A percentile compares a stretch with the other conserved stretches of the same genome.
phyloP scores from a whole-genome alignment of 2,113 vertebrate genomes.

The Ophthalmolycus amberensis region DNA sequence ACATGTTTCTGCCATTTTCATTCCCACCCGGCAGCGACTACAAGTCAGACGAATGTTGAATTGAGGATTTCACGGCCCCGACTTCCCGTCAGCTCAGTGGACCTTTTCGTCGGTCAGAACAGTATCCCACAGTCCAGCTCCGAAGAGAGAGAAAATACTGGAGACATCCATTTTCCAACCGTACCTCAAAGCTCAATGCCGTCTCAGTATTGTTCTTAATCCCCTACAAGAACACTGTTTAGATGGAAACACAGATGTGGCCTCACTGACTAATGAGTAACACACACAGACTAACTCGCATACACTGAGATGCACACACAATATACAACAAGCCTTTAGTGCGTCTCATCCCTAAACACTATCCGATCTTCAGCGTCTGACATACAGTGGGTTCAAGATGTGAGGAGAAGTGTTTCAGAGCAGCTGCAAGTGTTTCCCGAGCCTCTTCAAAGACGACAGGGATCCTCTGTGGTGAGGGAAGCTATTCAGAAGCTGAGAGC shows the following conservation, averaged over 20 bases:
- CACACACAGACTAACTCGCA: constrained; percentile 39
- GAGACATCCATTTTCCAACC: constrained; percentile 10
- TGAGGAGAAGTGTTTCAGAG: constrained; percentile 44
- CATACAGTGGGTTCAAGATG: constrained; percentile 34
- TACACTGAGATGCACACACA: constrained; percentile 20
- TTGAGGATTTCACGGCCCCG: neutral
- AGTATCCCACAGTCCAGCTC: neutral
- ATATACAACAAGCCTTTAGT: constrained; percentile 17
- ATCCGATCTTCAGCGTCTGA: constrained; percentile 45
- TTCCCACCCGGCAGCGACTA: neutral
- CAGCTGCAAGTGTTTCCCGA: constrained; percentile 56
- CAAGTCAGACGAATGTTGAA: neutral
- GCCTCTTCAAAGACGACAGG: constrained; percentile 1
- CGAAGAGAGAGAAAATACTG: neutral
- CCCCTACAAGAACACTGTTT: constrained; percentile 42
- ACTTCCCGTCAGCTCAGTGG: constrained; percentile 5
- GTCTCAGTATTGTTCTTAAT: constrained; percentile 28
- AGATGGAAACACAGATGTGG: constrained; percentile 50
- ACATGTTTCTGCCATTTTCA: constrained; percentile 23
- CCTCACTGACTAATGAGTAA: constrained; percentile 45
- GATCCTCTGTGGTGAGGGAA: constrained; percentile 28
- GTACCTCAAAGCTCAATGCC: constrained; percentile 22
- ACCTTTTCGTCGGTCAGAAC: neutral
- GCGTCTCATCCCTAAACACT: constrained; percentile 21
- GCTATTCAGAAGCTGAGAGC: constrained; percentile 24